phyloP scores from a whole-genome alignment of 2,113 vertebrate genomes.

The Edolisoma coerulescens region DNA sequence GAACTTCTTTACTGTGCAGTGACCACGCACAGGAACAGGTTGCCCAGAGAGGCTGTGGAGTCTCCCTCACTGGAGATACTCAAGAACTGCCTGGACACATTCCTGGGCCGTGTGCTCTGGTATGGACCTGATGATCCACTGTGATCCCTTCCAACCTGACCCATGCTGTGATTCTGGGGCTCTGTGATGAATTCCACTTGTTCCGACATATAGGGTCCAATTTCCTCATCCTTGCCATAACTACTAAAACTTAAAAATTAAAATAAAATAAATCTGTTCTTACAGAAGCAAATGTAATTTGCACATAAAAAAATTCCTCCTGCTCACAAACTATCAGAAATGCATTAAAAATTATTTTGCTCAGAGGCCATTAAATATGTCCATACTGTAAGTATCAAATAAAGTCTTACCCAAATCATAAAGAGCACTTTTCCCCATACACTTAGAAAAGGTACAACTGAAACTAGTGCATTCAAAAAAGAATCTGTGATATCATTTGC shows the following conservation, averaged over 20 bases:
- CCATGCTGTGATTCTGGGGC: not conserved
- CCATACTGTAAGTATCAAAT: not conserved
- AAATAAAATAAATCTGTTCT: not conserved
- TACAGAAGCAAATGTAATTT: not conserved
- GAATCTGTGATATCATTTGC: not conserved
- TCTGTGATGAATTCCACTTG: not conserved
- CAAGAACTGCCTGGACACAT: not conserved
- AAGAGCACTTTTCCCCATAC: not conserved
- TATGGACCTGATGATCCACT: not conserved
- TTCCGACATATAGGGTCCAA: not conserved
- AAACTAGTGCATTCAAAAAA: not conserved
- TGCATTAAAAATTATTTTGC: not conserved
- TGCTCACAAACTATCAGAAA: not conserved
- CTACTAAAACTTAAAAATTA: not conserved
- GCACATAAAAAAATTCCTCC: not conserved
- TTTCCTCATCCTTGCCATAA: not conserved
- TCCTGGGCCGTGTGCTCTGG: not conserved
- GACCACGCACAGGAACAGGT: rapidly evolving
- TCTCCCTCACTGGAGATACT: not conserved
- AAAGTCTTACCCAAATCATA: not conserved
- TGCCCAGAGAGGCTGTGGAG: not conserved
- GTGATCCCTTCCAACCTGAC: not conserved
- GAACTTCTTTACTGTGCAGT: not conserved
- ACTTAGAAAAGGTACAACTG: not conserved
- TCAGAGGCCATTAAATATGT: not conserved